phyloP scores from a whole-genome alignment of 2,797 vertebrate species.

The Sebastes miniatus region DNA sequence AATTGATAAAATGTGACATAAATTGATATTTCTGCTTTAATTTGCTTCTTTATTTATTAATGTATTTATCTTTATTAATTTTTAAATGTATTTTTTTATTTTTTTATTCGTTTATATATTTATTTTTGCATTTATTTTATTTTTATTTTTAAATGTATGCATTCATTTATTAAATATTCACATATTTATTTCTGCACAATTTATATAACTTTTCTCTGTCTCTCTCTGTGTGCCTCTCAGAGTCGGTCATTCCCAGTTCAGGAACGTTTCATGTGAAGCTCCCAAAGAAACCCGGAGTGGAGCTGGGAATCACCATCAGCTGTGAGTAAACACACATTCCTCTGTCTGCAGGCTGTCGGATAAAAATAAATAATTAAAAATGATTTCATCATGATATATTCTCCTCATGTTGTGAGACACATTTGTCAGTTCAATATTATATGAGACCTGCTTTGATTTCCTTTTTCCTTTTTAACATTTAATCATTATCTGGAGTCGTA shows the following conservation, averaged over 20 bases:
- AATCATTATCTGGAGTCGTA: not conserved
- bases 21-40: too few species aligned
- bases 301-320: slow-evolving; percentile 98
- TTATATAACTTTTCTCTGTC: too few species aligned
- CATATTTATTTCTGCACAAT: too few species aligned
- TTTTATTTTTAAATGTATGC: too few species aligned
- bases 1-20: too few species aligned
- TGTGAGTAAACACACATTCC: slow-evolving; percentile 82
- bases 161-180: too few species aligned
- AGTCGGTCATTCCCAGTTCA: slow-evolving; percentile 98
- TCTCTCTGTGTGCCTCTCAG: slow-evolving; percentile 69
- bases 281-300: slow-evolving; percentile 97
- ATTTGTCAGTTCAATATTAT: slow-evolving; percentile 11
- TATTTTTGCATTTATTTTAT: too few species aligned
- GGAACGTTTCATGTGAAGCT: slow-evolving; percentile 99
- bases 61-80: too few species aligned
- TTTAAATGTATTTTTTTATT: too few species aligned
- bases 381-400: not conserved
- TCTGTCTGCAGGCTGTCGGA: not conserved
- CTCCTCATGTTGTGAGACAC: not conserved
- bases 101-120: too few species aligned
- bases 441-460: not conserved
- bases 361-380: not conserved
- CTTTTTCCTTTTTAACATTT: slow-evolving; percentile 21
- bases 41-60: too few species aligned